Evolutionary conservation across 2,797 vertebrate genomes (phyloP).

Genomic region (Pipistrellus pipistrellus): DNA sequence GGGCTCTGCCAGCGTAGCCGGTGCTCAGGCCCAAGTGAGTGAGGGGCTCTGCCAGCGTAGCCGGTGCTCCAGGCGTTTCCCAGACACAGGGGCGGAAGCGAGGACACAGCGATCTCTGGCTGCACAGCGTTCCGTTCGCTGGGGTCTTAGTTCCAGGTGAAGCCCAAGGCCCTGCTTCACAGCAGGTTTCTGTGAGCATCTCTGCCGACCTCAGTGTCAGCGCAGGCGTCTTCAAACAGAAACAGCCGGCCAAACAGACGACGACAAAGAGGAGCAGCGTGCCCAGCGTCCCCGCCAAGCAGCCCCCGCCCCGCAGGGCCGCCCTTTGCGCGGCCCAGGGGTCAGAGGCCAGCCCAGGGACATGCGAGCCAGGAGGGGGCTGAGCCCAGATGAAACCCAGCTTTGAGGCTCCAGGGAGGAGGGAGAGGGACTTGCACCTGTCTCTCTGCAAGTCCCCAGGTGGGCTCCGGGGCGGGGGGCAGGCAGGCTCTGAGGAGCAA

Average conservation of each 20-base stretch:
- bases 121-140: too few species aligned
- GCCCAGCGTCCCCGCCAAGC: background rate
- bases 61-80: too few species aligned
- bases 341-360: background rate
- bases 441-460: background rate
- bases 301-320: fast-evolving
- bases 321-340: background rate
- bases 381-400: background rate
- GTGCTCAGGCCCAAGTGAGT: too few species aligned
- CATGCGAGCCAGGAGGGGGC: background rate
- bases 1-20: too few species aligned
- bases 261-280: background rate
- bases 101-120: too few species aligned
- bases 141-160: fast-evolving
- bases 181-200: background rate
- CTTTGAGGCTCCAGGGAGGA: background rate
- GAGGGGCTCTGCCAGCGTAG: too few species aligned
- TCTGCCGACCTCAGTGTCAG: background rate
- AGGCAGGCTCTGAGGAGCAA: too few species aligned
- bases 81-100: too few species aligned
- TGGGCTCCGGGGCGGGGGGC: background rate
- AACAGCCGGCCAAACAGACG: background rate
- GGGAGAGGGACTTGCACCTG: background rate
- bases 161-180: too few species aligned
- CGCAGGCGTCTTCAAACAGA: background rate